Base-by-base conservation (phyloP, 2,113 vertebrate genomes). In the Alosa alosa region DNA sequence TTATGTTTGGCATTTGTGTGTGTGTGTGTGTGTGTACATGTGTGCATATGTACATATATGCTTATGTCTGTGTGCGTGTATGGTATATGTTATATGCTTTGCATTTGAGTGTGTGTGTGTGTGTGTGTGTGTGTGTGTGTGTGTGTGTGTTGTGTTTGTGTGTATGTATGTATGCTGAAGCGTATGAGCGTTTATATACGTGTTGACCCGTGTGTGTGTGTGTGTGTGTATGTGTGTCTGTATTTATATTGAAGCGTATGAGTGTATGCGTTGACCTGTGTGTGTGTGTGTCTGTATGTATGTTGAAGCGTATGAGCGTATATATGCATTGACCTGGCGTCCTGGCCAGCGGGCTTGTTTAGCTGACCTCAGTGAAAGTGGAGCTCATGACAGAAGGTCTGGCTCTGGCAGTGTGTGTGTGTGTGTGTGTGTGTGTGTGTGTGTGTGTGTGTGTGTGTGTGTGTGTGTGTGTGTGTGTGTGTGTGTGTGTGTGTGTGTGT, bases 351-450 rank as follows among this genome's bases (percentile, higher is more conserved):
- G 90, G 92, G 92, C 93, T 91, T 84, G 91, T 88, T 94, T 93
- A 88, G 89, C 94, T 96, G 96, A 94, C 93, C 96, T 93, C 94
- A 90, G 95, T 93, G 89, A 93, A 89, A 93, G 94, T 93, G 91
- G 94, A 94, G 93, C 95, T 91, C 86, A 49, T 94, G 92, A 95
- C 94, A 94, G 92, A 93, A 95, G 93, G 91, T 90, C 94, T 96
- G 96, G 91, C 94, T 90, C 94, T 96, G 96, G 91, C 94, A 94
- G 96, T 95, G 94, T 96, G 95, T 96, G 95, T 96, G 93, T 94
- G 93, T 94, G 93, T 85, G 91, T 92, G 93, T 93, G 93, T 89
- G 13, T 91, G 92, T n/a, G 22, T 3, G 60, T 25, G 60, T 64
- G 22, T 64, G 60, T 64, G 22, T 64, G 20, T 64, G 57, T 64